phyloP scores from a whole-genome alignment of 2,113 vertebrate species.

The Falcunculus frontatus region DNA sequence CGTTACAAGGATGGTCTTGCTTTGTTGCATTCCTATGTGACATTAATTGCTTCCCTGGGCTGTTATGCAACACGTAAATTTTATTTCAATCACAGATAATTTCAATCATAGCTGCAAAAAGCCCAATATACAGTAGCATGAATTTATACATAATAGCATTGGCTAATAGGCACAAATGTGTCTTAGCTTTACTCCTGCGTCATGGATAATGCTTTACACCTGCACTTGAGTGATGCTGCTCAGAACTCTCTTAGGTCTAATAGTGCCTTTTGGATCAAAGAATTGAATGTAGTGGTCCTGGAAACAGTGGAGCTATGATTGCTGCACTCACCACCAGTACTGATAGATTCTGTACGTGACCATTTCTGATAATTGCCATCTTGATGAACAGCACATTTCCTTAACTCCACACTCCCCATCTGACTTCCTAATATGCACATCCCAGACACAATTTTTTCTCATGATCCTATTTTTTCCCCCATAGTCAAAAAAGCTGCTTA shows the following conservation, averaged over 20 bases:
- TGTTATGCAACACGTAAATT: background rate
- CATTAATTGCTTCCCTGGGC: background rate
- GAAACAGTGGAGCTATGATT: background rate
- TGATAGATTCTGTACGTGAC: background rate
- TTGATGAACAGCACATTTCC: background rate
- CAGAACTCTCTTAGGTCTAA: background rate
- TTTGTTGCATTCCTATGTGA: accelerated
- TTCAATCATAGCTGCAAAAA: background rate
- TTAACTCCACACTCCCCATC: background rate
- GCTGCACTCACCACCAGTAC: background rate
- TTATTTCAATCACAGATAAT: background rate
- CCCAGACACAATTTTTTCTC: background rate
- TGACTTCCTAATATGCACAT: background rate
- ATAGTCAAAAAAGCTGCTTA: background rate
- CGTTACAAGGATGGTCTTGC: background rate
- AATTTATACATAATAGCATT: background rate
- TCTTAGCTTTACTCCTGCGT: background rate
- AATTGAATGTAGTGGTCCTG: background rate
- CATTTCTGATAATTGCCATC: accelerated
- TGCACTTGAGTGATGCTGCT: background rate
- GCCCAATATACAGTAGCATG: background rate
- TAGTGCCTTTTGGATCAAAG: background rate
- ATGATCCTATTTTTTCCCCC: background rate
- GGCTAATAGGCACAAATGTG: background rate
- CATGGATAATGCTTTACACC: background rate